These are phyloP conservation scores for Labeo calbasu DNA, from an alignment of 2,797 vertebrate species.

Conservation along the genomic window DNA sequence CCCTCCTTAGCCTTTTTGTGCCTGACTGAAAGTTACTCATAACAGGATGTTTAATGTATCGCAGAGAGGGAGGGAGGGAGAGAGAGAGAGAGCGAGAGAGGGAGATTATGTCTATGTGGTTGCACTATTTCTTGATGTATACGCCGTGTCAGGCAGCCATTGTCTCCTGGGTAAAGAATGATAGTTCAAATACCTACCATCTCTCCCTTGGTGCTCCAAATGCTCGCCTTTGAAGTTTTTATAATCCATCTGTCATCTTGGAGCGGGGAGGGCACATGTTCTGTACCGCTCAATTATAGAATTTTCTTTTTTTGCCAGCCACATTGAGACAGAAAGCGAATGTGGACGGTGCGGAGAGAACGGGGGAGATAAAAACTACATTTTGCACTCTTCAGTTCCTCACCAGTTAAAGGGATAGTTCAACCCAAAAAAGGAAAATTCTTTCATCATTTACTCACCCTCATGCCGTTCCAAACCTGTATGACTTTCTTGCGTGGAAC, in stretches of 20 bases:
- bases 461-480: not conserved
- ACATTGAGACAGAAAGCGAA: slow-evolving; percentile 91
- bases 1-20: slow-evolving; percentile 68
- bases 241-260: slow-evolving; percentile 99
- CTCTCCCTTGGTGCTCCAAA: slow-evolving; percentile 97
- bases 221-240: slow-evolving; percentile 99
- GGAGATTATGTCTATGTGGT: slow-evolving; percentile 95
- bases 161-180: slow-evolving; percentile 99
- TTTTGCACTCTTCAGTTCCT: slow-evolving; percentile 75
- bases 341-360: slow-evolving; percentile 81
- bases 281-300: slow-evolving; percentile 97
- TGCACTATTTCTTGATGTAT: slow-evolving; percentile 97
- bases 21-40: slow-evolving; percentile 88
- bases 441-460: slow-evolving; percentile 4
- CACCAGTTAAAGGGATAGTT: slow-evolving; percentile 72
- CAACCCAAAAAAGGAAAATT: slow-evolving; percentile 4
- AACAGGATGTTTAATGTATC: slow-evolving; percentile 95
- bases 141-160: slow-evolving; percentile 94
- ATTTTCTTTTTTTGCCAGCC: slow-evolving; percentile 89
- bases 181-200: slow-evolving; percentile 99
- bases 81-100: slow-evolving; percentile 60
- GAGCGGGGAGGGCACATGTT: slow-evolving; percentile 97
- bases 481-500: not conserved
- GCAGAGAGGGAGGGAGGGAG: slow-evolving; percentile 67
- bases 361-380: slow-evolving; percentile 42